Base-by-base conservation (phyloP, 2,888 invertebrate genomes). In the Nephrotoma flavescens region DNA sequence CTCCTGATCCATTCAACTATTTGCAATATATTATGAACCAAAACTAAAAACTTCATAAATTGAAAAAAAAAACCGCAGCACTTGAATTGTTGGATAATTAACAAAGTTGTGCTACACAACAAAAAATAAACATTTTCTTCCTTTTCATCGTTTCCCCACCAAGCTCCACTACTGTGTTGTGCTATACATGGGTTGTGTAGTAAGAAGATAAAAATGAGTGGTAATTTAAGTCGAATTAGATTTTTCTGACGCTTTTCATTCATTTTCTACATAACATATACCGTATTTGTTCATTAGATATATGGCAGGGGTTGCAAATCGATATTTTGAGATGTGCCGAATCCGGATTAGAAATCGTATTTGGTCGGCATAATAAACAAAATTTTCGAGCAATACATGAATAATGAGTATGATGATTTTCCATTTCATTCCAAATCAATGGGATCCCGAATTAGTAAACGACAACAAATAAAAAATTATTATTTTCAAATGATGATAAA, bases 401-500 rank as follows among this genome's bases (percentile, higher is more conserved):
- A 52, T 15, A 71, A 71, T 71, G 31, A 31, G 2, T 31, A 31
- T 71, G 71, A 71, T 71, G 31, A 71, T 71, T 71, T 71, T 71
- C 71, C 31, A 71, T 71, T 71, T 71, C 71, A 31, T 71, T 71
- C 9, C 57, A 6, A 47, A 12, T 47, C 12, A 47, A 47, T 47
- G 12, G 47, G 4, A 47, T 12, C 12, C 11, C 31, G 31, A 71
- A 71, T 71, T 71, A 71, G 71, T 71, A 71, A 71, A 31, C 71
- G 42, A 84, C 84, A 84, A 41, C 41, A 84, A 9, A 84, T 5
- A 42, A 84, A n/a, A 42, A 84, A 42, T 42, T 42, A 83, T 83
- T 83, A 84, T 84, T 42, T 84, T 42, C 42, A 84, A 84, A 84
- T 84, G 41, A 84, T 42, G 84, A 84, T 84, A 84, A 84, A 84